phyloP scores from a whole-genome alignment of 2,797 vertebrate genomes.

The Thaleichthys pacificus region DNA sequence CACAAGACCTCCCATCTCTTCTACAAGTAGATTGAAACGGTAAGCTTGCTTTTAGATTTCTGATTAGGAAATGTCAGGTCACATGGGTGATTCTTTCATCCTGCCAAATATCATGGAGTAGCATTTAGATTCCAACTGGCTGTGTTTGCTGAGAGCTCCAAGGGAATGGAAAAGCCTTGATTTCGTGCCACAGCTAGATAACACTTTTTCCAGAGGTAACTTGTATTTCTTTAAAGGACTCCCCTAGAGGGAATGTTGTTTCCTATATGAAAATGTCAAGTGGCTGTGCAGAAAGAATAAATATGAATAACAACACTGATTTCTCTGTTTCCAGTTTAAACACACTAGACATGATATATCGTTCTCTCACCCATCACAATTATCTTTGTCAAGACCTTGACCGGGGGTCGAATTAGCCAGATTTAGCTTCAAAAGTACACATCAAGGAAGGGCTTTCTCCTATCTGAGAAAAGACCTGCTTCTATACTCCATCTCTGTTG shows the following conservation, averaged over 20 bases:
- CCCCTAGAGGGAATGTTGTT: too few relatives aligned
- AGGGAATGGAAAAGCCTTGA: not conserved
- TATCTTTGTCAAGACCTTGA: too few relatives aligned
- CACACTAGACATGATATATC: not conserved
- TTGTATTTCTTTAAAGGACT: too few relatives aligned
- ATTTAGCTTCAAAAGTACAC: not conserved
- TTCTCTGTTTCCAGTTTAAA: too few relatives aligned
- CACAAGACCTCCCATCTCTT: not conserved
- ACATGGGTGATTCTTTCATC: not conserved
- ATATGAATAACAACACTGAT: not conserved
- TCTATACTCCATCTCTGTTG: not conserved
- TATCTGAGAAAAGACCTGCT: not conserved
- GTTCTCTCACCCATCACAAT: not conserved
- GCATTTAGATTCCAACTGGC: conserved; percentile 8
- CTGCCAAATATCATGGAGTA: conserved; percentile 2
- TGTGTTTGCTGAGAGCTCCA: conserved; percentile 10
- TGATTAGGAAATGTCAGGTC: conserved; percentile 30
- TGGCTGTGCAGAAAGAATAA: too few relatives aligned
- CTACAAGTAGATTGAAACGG: not conserved
- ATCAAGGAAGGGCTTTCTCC: not conserved
- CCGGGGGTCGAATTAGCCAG: not conserved
- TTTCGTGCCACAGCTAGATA: not conserved
- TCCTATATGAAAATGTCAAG: too few relatives aligned
- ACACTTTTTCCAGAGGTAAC: not conserved
- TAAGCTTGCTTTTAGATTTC: conserved; percentile 21